Base-by-base conservation (phyloP, 2,797 vertebrate genomes). In the Eospalax fontanierii region DNA sequence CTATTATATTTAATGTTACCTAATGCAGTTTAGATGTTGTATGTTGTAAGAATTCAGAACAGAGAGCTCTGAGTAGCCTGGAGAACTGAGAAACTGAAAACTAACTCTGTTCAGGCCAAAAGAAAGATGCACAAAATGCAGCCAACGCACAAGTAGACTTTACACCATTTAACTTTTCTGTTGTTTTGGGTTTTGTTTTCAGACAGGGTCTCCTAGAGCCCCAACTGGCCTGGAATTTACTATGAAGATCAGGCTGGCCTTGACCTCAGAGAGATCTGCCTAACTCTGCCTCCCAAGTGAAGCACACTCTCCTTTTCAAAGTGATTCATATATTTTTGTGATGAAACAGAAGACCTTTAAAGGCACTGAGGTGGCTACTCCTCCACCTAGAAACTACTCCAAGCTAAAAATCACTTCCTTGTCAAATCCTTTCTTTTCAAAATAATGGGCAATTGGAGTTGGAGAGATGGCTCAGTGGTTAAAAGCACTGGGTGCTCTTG, bases 361-460 rank as follows among this genome's bases (percentile, higher is more conserved):
- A 94, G 10, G 35, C 88, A 70, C 1, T 74, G 33, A 88, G 50
- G 50, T 71, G 28, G 26, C 66, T 83, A 83, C 15, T 38, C 26
- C 38, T 86, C 61, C 82, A 70, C 28, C 46, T 54, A 87, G 50
- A 76, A 21, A 43, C 2, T 38, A 66, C 46, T 65, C 89, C 80
- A 78, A 57, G 30, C 68, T 95, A 40, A 68, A 90, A 92, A 80
- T 80, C 82, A 89, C 26, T n/a, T 90, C 85, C 15, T 38, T 70
- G 30, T 88, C 90, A 93, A 92, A 87, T 33, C 15, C 40, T 97
- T 65, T 70, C 22, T 26, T 78, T 88, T 96, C 50, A 94, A 93
- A 97, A 61, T 73, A 82, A 91, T 16, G 9, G 18, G 79, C 26
- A 96, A 86, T 54, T 54, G 50, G 50, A 12, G 50, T 2, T 54